Conservation (phyloP, 2,113 vertebrate species). For the Rhinogobius similis region DNA sequence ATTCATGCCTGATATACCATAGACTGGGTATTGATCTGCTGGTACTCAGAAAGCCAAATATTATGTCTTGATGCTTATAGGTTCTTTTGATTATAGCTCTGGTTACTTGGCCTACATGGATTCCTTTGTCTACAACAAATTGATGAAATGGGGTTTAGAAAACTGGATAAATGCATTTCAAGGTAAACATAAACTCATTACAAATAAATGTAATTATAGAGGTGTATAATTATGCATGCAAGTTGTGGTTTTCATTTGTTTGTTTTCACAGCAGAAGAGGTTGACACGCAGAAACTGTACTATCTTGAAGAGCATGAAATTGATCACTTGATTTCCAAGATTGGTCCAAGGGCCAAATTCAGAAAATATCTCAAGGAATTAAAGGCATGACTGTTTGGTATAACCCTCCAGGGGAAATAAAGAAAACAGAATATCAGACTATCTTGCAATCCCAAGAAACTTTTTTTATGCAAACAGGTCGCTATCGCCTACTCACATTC, state of each 20-base stretch:
- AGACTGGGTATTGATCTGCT: too few species aligned
- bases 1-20: too few species aligned
- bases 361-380: constrained; percentile 18
- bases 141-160: neutral
- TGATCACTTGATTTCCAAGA: neutral
- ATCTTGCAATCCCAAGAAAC: too few species aligned
- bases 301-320: constrained; percentile 16
- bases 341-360: constrained; percentile 13
- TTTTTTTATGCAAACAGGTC: too few species aligned
- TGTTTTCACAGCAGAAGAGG: constrained; percentile 19
- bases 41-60: too few species aligned
- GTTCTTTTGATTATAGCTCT: neutral
- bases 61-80: too few species aligned
- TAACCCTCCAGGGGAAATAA: neutral
- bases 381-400: constrained; percentile 25
- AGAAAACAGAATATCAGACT: too few species aligned
- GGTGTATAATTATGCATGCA: neutral
- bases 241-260: neutral
- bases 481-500: too few species aligned
- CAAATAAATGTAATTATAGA: neutral
- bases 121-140: constrained; percentile 1
- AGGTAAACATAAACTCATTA: neutral
- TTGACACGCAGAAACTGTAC: constrained; percentile 16
- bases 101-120: neutral
- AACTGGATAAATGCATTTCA: neutral